Conservation (phyloP, 2,888 invertebrate species). For the Clitarchus hookeri region DNA sequence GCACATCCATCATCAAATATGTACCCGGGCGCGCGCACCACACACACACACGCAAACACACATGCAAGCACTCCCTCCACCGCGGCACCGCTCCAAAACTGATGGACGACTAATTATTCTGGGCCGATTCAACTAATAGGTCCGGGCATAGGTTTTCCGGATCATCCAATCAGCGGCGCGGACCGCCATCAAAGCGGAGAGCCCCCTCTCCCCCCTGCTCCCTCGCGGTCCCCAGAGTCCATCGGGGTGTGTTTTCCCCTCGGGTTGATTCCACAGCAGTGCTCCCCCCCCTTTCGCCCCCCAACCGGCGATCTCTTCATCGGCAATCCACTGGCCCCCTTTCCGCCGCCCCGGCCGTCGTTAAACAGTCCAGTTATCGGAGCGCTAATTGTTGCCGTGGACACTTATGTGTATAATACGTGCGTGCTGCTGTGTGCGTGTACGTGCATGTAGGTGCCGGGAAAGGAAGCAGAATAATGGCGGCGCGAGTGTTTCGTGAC, state of each 20-base stretch:
- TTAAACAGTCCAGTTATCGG: constrained; percentile 3
- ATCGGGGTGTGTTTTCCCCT: constrained; percentile 25
- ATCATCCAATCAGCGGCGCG: constrained; percentile 21
- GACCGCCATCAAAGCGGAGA: background rate
- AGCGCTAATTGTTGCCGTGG: background rate
- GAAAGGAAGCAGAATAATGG: background rate
- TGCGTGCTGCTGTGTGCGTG: too few relatives aligned
- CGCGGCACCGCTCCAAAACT: background rate
- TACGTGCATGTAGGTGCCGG: background rate
- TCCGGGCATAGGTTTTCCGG: constrained; percentile 22
- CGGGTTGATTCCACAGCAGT: background rate
- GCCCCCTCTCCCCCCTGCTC: background rate
- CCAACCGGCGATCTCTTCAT: background rate
- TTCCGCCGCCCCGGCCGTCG: background rate
- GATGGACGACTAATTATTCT: constrained; percentile 26
- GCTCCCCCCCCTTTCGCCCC: background rate
- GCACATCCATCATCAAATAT: constrained; percentile 26
- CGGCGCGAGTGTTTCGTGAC: background rate
- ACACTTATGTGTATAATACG: too few relatives aligned
- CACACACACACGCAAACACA: background rate
- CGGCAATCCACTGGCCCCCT: background rate
- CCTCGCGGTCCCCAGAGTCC: background rate
- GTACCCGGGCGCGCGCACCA: background rate
- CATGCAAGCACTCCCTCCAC: background rate
- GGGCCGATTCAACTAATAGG: constrained; percentile 26